Conservation (phyloP, 2,888 invertebrate species). For the Orchestes rusci region DNA sequence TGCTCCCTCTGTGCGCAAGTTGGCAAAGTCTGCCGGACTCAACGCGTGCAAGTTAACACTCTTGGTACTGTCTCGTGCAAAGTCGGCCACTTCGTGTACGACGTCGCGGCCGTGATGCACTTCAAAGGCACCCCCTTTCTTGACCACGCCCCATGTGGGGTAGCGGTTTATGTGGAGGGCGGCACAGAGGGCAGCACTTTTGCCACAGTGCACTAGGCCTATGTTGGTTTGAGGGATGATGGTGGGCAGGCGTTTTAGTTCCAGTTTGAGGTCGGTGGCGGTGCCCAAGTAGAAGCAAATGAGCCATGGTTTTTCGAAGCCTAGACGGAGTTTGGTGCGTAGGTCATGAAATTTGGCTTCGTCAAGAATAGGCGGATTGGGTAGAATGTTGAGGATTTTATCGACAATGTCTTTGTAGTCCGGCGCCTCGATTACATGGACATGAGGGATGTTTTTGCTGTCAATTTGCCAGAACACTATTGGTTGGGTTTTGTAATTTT, state of each 20-base stretch:
- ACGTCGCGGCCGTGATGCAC: conserved; percentile 58
- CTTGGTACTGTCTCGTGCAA: conserved; percentile 55
- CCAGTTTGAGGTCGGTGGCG: conserved; percentile 48
- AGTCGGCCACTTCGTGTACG: conserved; percentile 53
- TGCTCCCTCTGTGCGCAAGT: conserved; percentile 49
- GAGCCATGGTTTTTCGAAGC: conserved; percentile 46
- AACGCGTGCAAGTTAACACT: conserved; percentile 55
- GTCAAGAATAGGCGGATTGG: conserved; percentile 53
- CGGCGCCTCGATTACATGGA: conserved; percentile 36
- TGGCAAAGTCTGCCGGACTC: conserved; percentile 54
- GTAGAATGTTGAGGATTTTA: conserved; percentile 53
- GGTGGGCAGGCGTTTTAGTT: conserved; percentile 55
- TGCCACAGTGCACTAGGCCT: conserved; percentile 58
- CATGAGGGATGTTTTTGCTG: conserved; percentile 28
- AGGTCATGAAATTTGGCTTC: conserved; percentile 48
- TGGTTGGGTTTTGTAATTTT: conserved; percentile 32
- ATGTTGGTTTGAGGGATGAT: conserved; percentile 50
- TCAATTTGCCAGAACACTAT: conserved; percentile 39
- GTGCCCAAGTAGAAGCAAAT: conserved; percentile 51
- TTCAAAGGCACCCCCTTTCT: conserved; percentile 69
- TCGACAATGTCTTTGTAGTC: conserved; percentile 52
- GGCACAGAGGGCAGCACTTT: conserved; percentile 50
- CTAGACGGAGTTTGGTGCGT: conserved; percentile 24
- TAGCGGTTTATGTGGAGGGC: conserved; percentile 52
- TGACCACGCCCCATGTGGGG: conserved; percentile 69